Conservation (phyloP, 1,140 invertebrate species). For the Drosophila kurseongensis region DNA sequence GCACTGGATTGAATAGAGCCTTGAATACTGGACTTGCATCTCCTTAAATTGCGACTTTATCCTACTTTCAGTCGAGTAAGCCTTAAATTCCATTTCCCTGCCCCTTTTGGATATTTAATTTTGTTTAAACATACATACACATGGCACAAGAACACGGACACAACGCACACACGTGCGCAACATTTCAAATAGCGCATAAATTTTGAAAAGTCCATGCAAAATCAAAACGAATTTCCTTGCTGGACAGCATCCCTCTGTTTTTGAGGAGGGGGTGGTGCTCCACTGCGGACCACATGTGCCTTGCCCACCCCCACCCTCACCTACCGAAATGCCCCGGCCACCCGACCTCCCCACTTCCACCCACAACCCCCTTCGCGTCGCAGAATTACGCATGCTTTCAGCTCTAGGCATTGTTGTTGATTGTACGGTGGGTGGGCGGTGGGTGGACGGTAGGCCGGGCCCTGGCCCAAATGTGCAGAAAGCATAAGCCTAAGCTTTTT, state of each 20-base stretch:
- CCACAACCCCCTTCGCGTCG: conserved; percentile 16
- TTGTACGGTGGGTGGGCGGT: conserved; percentile 21
- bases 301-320: not conserved
- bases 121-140: conserved; percentile 14
- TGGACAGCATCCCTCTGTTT: conserved; percentile 54
- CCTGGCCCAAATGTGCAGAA: conserved; percentile 70
- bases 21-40: not conserved
- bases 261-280: not conserved
- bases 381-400: conserved; percentile 70
- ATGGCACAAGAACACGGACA: conserved; percentile 22
- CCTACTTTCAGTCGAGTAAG: conserved; percentile 6
- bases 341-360: not conserved
- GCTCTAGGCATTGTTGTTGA: conserved; percentile 60
- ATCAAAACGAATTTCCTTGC: conserved; percentile 73
- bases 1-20: not conserved
- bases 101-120: conserved; percentile 32
- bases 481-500: conserved; percentile 81
- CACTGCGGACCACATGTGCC: conserved; percentile 57
- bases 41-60: not conserved
- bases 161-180: conserved; percentile 58
- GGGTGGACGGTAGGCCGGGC: conserved; percentile 15
- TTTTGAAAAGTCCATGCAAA: conserved; percentile 73
- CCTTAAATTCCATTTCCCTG: conserved; percentile 10
- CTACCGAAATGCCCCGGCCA: too few relatives aligned
- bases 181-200: conserved; percentile 74